Percentiles rank a stretch among this genome's conserved stretches.
Evolutionary conservation across 2,797 vertebrate species (phyloP).

Genomic region (Hephaestus fuliginosus): DNA sequence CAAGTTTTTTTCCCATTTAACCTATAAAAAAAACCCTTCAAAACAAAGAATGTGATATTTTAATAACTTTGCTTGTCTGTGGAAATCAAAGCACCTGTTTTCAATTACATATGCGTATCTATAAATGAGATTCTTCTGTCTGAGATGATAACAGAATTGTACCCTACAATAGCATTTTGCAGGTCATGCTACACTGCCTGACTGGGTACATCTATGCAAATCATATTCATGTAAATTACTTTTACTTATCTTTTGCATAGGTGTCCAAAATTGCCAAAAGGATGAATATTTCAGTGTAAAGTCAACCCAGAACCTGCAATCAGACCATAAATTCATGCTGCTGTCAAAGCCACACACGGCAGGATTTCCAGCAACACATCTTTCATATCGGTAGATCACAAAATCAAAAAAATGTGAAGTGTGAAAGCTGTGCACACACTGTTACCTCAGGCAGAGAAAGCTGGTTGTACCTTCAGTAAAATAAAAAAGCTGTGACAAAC

Average conservation of each 20-base stretch:
- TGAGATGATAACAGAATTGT: neutral
- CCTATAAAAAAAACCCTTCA: neutral
- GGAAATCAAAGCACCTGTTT: constrained; percentile 6
- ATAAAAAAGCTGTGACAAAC: neutral
- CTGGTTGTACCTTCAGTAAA: neutral
- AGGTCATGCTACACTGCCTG: neutral
- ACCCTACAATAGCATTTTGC: neutral
- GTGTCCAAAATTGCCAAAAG: neutral
- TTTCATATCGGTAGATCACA: constrained; percentile 4
- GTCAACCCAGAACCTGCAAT: neutral
- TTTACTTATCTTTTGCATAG: neutral
- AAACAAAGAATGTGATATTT: neutral
- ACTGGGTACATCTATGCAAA: neutral
- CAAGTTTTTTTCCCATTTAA: neutral
- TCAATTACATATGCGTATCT: neutral
- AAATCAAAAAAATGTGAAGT: neutral
- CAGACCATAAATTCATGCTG: neutral
- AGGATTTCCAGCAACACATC: neutral
- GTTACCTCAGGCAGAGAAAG: neutral
- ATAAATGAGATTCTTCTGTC: neutral
- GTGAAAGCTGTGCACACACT: neutral
- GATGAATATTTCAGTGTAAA: neutral
- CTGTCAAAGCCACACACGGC: neutral
- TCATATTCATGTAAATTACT: neutral
- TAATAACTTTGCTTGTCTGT: neutral